Conservation (phyloP, 2,113 vertebrate species). For the Nyctibius bracteatus region DNA sequence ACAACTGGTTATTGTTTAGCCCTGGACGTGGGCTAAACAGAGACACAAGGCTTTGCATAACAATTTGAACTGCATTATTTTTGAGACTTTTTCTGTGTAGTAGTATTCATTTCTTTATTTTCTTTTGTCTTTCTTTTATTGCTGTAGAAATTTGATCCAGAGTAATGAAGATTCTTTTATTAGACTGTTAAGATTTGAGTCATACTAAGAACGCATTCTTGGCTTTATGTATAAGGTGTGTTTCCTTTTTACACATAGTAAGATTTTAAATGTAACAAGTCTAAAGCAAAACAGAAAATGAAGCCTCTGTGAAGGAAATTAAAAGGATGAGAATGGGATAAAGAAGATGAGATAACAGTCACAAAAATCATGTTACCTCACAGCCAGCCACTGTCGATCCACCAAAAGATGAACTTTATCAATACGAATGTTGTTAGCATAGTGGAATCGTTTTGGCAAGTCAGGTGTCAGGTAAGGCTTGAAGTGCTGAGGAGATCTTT, state of each 20-base stretch:
- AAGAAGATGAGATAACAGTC: background rate
- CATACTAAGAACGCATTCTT: background rate
- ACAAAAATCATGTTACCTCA: constrained; percentile 70
- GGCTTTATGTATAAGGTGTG: background rate
- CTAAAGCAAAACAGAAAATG: background rate
- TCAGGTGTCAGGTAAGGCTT: constrained; percentile 88
- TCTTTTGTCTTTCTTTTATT: background rate
- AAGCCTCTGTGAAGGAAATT: background rate
- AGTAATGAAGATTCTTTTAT: background rate
- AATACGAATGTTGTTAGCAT: constrained; percentile 87
- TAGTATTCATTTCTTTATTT: background rate
- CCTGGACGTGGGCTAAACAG: no score
- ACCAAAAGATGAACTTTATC: constrained; percentile 89
- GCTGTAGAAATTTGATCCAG: background rate
- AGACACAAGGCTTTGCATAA: background rate
- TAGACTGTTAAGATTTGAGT: background rate
- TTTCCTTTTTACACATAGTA: background rate
- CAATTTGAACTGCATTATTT: background rate
- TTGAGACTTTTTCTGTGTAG: background rate
- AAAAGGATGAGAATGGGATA: background rate
- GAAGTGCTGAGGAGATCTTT: constrained; percentile 81
- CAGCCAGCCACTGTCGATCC: constrained; percentile 86
- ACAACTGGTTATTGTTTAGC: no score
- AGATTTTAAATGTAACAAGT: background rate
- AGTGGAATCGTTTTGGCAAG: constrained; percentile 93